These are phyloP conservation scores for Tilapia sparmanii DNA, from an alignment of 2,113 vertebrate species.

Conservation along the genomic window DNA sequence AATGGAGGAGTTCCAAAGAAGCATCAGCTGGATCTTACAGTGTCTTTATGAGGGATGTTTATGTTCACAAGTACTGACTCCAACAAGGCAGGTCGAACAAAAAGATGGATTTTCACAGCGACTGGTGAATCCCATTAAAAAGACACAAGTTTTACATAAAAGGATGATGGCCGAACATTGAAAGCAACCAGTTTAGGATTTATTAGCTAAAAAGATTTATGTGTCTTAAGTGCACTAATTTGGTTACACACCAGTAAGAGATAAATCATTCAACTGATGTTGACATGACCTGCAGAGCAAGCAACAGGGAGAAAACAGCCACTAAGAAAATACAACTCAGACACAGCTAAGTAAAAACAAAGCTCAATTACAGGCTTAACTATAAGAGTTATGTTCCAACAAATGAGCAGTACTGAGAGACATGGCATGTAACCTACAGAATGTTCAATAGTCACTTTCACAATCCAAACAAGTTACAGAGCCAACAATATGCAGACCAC, in stretches of 20 bases:
- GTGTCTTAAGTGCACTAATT: neutral
- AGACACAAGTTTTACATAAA: neutral
- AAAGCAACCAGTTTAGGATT: neutral
- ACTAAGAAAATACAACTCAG: neutral
- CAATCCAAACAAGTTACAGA: constrained; percentile 13
- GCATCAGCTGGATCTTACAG: neutral
- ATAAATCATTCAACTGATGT: neutral
- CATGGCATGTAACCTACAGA: neutral
- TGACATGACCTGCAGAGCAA: neutral
- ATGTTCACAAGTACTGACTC: neutral
- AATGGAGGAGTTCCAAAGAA: neutral
- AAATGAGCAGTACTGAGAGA: neutral
- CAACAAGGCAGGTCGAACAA: neutral
- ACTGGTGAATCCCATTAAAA: neutral
- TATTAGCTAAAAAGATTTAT: neutral
- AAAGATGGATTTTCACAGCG: neutral
- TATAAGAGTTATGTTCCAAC: neutral
- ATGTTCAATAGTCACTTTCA: neutral
- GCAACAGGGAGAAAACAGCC: neutral
- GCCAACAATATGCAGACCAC: constrained; percentile 4
- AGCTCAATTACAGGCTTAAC: neutral
- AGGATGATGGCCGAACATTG: neutral
- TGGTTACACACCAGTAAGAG: neutral
- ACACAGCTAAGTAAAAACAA: neutral
- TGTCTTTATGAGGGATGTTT: neutral